Conservation (phyloP, 2,113 vertebrate species). For the Nannospalax galili region DNA sequence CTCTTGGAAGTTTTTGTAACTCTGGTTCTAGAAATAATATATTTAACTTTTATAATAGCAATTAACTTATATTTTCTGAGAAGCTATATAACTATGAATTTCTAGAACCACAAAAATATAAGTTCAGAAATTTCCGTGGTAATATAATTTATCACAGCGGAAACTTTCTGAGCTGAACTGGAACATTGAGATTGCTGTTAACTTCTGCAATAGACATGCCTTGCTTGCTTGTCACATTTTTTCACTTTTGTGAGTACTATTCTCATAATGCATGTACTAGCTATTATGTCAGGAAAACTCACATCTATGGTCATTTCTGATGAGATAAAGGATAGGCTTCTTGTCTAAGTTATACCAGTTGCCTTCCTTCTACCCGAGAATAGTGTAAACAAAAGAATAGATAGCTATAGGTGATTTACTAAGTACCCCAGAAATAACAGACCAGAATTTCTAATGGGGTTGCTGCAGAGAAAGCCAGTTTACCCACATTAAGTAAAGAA, state of each 20-base stretch:
- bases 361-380: neutral
- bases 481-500: neutral
- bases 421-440: neutral
- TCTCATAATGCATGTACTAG: neutral
- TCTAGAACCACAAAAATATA: neutral
- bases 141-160: slow-evolving; percentile 9
- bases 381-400: neutral
- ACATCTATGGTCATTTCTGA: neutral
- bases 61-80: slow-evolving; percentile 66
- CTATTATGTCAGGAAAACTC: neutral
- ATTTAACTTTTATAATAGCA: slow-evolving; percentile 45
- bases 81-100: neutral
- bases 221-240: neutral
- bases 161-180: neutral
- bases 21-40: slow-evolving; percentile 53
- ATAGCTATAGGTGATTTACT: neutral
- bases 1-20: slow-evolving; percentile 40
- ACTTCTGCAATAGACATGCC: neutral
- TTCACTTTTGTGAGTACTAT: neutral
- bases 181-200: neutral
- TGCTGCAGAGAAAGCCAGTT: neutral
- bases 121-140: neutral
- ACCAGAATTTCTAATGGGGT: neutral
- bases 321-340: neutral
- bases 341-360: neutral